phyloP scores from a whole-genome alignment of 2,113 vertebrate species.

The Cyprinodon tularosa region DNA sequence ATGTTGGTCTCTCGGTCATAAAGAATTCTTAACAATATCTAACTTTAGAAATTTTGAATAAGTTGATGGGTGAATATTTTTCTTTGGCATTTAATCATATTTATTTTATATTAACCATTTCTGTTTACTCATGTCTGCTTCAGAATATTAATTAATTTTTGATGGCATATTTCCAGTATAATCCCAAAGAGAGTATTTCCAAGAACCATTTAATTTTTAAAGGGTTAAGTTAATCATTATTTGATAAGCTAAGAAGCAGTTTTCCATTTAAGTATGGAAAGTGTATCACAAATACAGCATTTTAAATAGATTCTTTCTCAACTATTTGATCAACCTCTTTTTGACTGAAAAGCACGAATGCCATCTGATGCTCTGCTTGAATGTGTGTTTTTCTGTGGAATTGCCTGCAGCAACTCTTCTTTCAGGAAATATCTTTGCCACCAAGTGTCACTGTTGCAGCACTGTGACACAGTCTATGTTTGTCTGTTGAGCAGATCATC shows the following conservation, averaged over 20 bases:
- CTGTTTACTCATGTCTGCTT: background rate
- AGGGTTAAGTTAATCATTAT: background rate
- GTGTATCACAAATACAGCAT: background rate
- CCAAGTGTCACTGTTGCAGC: conserved; percentile 75
- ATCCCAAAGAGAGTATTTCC: background rate
- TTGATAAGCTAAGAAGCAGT: background rate
- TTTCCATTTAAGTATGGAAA: background rate
- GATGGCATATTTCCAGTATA: background rate
- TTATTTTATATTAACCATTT: background rate
- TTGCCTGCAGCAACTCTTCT: conserved; percentile 17
- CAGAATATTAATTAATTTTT: background rate
- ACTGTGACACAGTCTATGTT: conserved; percentile 23
- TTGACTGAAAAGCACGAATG: background rate
- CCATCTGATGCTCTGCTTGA: background rate
- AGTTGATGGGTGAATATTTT: conserved; percentile 15
- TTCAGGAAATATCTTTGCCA: conserved; percentile 50
- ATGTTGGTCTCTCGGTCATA: conserved; percentile 2
- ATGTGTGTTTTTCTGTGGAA: conserved; percentile 1
- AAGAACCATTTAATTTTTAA: background rate
- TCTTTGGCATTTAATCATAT: background rate
- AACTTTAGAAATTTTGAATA: background rate
- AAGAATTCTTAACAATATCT: background rate
- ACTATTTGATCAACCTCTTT: background rate
- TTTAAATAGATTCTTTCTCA: background rate
- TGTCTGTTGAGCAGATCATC: conserved; percentile 52